Base-by-base conservation (phyloP, 2,113 vertebrate genomes). In the Anhinga rufa region DNA sequence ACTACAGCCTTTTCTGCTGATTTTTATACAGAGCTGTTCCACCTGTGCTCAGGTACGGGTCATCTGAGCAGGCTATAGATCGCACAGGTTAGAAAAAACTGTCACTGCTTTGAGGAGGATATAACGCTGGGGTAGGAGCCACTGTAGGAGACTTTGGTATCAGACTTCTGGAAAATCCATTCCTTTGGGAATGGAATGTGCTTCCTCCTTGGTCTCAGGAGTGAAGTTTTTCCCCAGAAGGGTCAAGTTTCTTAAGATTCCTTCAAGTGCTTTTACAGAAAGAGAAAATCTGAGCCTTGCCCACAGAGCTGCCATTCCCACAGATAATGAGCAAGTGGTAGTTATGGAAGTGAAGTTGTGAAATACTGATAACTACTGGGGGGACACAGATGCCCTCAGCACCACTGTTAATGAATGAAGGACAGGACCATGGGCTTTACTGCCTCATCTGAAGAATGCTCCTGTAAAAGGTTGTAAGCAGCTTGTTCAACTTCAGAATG, bases 231-330 rank as follows among this genome's bases (percentile, higher is more conserved):
- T 42, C 12, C n/a, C 36, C 38, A 68, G 64, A 71, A 29, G 3
- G 6, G 11, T 68, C 10, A 2, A 2, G 8, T 38, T 72, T 52
- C 12, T 57, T 36, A 34, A n/a, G 12, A 19, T 75, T 51, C 9
- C 38, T 75, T 82, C n/a, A 44, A 0, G 0, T 0, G 3, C 28
- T 78, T 86, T 68, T 78, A 46, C 11, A 14, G 38, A n/a, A 40
- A 36, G 60, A 74, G 44, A 60, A 49, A 60, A 79, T 65, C 24
- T 74, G n/a, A 62, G 12, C 7, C 11, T 77, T 61, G 19, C 15
- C 18, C 29, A 42, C 9, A 64, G 32, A 72, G 20, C 20, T 90
- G n/a, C 28, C 6, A 3, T 34, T 36, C 44, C 38, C 10, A 3
- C 5, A 24, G n/a, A 10, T 46, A 62, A 25, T 65, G 20, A 46